Base-by-base conservation (phyloP, 1,140 invertebrate genomes). In the Drosophila lowei region DNA sequence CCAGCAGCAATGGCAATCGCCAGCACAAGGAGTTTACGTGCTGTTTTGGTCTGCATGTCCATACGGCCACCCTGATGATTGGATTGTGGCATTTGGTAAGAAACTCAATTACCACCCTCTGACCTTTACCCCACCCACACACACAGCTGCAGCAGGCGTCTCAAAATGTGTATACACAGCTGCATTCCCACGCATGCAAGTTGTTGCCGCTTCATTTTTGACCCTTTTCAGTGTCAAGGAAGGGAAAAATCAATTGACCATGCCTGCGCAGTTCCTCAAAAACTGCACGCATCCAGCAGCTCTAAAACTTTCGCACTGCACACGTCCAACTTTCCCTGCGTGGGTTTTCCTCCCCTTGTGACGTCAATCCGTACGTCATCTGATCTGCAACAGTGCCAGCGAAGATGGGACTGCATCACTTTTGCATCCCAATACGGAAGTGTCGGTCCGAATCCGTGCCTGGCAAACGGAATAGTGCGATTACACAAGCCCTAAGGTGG, bases 71-170 rank as follows among this genome's bases (percentile, higher is more conserved):
- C 9, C 94, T 97, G 53, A 92, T 96, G 61, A 93, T 97, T 62
- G 96, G 96, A 80, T 92, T 96, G 80, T 96, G 95, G 94, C 95
- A 96, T 92, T 93, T 96, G 94, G 96, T 97, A 92, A 94, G 94
- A 38, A 53, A 50, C 34, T 13, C 34, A 38, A 11, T 38, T 34
- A 47, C 23, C 6, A 47, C 34, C 65, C 61, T 41, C 34, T 73
- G 41, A 73, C 55, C 56, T 61, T 67, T 61, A 15, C 53, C 21
- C 55, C 23, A 43, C 25, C 34, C 9, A 38, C 34, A 38, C 34
- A 38, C 11, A 38, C 21, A 4, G 59, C n/a, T 52, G 56, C 34
- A 64, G 13, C 16, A 13, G 6, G 3, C 57, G 30, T 25, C 47
- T 38, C 9, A 11, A 38, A 38, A 13, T 44, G 25, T 25, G 28